Evolutionary conservation across 1,140 invertebrate genomes (phyloP).

Genomic region (Eriocheir sinensis): DNA sequence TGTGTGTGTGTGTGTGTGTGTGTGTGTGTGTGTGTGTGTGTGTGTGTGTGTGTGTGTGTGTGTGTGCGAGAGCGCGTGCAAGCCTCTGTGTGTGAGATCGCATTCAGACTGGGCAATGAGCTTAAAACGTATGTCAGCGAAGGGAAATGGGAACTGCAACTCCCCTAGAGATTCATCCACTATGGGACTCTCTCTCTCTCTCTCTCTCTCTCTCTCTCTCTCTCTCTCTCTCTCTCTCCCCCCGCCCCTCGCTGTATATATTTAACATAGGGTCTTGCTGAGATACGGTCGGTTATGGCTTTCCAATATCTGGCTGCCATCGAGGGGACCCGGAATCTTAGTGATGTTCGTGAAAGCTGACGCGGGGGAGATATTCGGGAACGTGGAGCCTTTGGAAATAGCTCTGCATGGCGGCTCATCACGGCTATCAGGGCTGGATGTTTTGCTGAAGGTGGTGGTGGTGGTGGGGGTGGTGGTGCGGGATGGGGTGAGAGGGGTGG

Average conservation of each 20-base stretch:
- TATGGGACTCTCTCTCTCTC: conserved; percentile 47
- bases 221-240: background rate
- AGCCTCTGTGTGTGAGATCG: background rate
- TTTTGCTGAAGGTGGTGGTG: too few relatives aligned
- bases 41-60: conserved; percentile 25
- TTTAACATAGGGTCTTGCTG: background rate
- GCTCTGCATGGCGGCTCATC: background rate
- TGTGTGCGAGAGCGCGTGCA: background rate
- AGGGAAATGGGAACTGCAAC: background rate
- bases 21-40: conserved; percentile 42
- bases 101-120: background rate
- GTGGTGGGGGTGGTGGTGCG: too few relatives aligned
- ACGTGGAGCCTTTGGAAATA: conserved; percentile 24
- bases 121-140: background rate
- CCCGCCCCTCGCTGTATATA: too few relatives aligned
- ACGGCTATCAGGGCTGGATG: background rate
- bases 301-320: background rate
- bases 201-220: conserved; percentile 61
- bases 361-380: background rate
- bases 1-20: conserved; percentile 47
- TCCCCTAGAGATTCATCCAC: background rate
- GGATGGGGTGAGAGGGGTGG: too few relatives aligned
- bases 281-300: conserved; percentile 2
- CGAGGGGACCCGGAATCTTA: background rate
- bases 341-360: background rate